Evolutionary conservation across 1,140 invertebrate species (phyloP).

Genomic region (Cotesia glomerata): DNA sequence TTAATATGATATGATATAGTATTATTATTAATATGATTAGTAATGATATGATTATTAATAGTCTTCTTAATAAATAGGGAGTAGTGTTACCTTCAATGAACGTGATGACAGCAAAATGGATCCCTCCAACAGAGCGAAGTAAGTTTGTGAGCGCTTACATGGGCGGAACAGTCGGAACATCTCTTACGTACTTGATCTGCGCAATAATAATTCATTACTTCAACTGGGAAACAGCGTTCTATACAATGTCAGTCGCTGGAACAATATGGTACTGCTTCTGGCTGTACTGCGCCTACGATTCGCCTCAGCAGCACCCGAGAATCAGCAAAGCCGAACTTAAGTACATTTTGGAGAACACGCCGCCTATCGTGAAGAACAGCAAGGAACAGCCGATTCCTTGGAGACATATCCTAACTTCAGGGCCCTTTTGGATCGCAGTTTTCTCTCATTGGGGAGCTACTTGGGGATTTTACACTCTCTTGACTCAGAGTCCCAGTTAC

Average conservation of each 20-base stretch:
- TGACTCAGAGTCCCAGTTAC: constrained; percentile 86
- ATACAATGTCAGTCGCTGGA: constrained; percentile 70
- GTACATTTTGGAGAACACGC: constrained; percentile 68
- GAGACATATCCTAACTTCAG: constrained; percentile 73
- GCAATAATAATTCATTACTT: constrained; percentile 69
- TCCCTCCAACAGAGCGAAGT: constrained; percentile 80
- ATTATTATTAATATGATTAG: no score
- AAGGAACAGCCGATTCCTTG: constrained; percentile 71
- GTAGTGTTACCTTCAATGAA: constrained; percentile 84
- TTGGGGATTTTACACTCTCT: constrained; percentile 86
- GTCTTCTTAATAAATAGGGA: constrained; percentile 66
- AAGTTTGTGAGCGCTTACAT: constrained; percentile 75
- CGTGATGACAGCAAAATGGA: constrained; percentile 82
- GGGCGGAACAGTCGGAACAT: constrained; percentile 74
- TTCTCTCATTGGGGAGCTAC: constrained; percentile 80
- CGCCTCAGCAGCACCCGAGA: constrained; percentile 76
- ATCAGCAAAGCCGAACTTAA: constrained; percentile 73
- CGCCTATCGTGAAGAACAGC: constrained; percentile 55
- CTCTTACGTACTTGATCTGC: constrained; percentile 74
- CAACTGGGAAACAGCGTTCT: constrained; percentile 81
- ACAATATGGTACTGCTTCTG: constrained; percentile 71
- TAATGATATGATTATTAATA: background rate
- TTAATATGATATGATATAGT: no score
- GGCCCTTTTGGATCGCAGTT: constrained; percentile 79
- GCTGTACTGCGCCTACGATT: constrained; percentile 70